Percentiles rank a stretch among this genome's conserved stretches.
phyloP scores from a whole-genome alignment of 2,113 vertebrate genomes.

The Hippocampus mohnikei region DNA sequence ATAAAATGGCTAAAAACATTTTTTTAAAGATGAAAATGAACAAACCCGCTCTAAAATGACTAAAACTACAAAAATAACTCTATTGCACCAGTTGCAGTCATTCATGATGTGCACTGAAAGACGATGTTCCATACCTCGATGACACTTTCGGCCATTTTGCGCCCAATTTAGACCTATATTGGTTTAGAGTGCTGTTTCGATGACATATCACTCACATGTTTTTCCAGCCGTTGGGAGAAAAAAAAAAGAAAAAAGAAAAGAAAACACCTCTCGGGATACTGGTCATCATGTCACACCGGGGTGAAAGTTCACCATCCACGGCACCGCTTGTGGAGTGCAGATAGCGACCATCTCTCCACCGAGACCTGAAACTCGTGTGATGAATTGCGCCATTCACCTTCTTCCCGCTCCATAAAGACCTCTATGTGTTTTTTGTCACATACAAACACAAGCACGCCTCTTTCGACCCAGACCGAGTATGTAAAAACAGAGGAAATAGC shows the following conservation, averaged over 20 bases:
- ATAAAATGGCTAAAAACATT: no score
- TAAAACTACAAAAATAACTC: no score
- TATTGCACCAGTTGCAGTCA: no score
- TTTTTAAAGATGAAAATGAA: no score
- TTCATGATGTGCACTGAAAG: no score
- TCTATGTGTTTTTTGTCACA: constrained; percentile 69
- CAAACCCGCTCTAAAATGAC: no score
- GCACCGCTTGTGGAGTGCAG: constrained; percentile 56
- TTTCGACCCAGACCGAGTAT: constrained; percentile 58
- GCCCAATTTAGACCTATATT: neutral
- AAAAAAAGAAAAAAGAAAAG: constrained; percentile 11
- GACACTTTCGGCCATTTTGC: neutral
- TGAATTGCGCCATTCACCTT: constrained; percentile 70
- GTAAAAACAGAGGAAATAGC: constrained; percentile 73
- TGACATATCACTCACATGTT: neutral
- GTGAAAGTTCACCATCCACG: constrained; percentile 53
- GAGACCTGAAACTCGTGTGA: constrained; percentile 55
- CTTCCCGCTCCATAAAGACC: constrained; percentile 60
- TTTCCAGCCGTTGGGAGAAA: neutral
- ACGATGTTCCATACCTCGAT: neutral
- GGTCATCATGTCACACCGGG: constrained; percentile 3
- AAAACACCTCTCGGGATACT: constrained; percentile 21
- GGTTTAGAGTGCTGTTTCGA: neutral
- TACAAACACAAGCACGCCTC: constrained; percentile 69
- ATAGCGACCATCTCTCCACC: constrained; percentile 66